Conservation (phyloP, 2,797 vertebrate species). For the Parambassis ranga region DNA sequence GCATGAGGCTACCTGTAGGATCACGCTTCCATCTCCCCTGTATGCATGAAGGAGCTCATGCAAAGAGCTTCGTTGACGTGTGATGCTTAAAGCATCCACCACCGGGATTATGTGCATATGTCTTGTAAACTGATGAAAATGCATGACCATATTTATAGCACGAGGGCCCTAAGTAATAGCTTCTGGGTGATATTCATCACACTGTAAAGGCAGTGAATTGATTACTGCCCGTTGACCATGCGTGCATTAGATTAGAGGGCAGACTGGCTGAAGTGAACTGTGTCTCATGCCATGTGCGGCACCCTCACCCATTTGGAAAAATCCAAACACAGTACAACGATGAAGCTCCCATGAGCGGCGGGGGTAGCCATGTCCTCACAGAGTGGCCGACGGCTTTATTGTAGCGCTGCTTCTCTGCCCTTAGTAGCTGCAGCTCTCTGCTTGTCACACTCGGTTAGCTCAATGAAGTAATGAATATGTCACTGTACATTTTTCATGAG, state of each 20-base stretch:
- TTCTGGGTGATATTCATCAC: conserved; percentile 49
- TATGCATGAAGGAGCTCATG: neutral
- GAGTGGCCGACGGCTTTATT: conserved; percentile 69
- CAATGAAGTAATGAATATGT: conserved; percentile 79
- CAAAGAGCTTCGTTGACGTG: neutral
- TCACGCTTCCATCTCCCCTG: too few relatives aligned
- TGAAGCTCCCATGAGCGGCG: conserved; percentile 58
- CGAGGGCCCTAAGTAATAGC: conserved; percentile 35
- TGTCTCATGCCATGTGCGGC: conserved; percentile 49
- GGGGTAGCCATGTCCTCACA: conserved; percentile 71
- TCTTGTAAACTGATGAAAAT: conserved; percentile 61
- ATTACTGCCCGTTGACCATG: conserved; percentile 53
- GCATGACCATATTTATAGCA: conserved; percentile 61
- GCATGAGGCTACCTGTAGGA: neutral
- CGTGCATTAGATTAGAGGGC: conserved; percentile 56
- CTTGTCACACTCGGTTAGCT: conserved; percentile 81
- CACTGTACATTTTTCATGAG: conserved; percentile 79
- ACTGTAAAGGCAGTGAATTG: conserved; percentile 56
- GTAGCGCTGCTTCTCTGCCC: conserved; percentile 66
- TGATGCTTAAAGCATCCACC: conserved; percentile 18
- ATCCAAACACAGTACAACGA: conserved; percentile 60
- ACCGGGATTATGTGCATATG: conserved; percentile 32
- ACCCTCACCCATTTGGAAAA: conserved; percentile 64
- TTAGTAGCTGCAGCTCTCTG: conserved; percentile 60
- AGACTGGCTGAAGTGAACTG: conserved; percentile 44